These are phyloP conservation scores for Kryptolebias marmoratus DNA, from an alignment of 2,113 vertebrate species.

Conservation along the genomic window DNA sequence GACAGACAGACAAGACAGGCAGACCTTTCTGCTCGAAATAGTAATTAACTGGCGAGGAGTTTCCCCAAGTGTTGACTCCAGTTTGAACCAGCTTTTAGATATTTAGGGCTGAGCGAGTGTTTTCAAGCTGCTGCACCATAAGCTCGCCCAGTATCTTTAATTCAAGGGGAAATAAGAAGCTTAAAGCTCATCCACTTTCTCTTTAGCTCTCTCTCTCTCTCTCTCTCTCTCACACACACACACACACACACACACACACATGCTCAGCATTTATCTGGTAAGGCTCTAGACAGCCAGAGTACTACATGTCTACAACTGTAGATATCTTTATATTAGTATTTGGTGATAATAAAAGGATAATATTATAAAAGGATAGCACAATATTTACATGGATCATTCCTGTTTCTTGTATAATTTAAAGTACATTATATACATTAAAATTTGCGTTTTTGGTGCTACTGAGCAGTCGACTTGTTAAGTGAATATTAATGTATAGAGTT, in stretches of 20 bases:
- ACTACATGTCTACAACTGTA: not conserved
- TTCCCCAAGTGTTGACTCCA: conserved; percentile 21
- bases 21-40: conserved; percentile 18
- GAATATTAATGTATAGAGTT: no score
- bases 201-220: conserved; percentile 21
- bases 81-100: conserved; percentile 10
- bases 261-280: not conserved
- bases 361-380: no score
- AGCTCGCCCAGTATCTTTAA: conserved; percentile 52
- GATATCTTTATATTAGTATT: no score
- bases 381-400: no score
- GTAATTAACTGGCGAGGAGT: not conserved
- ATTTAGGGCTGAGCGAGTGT: conserved; percentile 40
- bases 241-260: conserved; percentile 9
- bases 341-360: no score
- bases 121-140: conserved; percentile 59
- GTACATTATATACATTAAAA: no score
- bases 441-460: no score
- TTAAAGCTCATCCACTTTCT: conserved; percentile 73
- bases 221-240: no score
- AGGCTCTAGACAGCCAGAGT: not conserved
- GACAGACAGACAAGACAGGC: conserved; percentile 4
- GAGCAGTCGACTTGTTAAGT: no score
- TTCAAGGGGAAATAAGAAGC: conserved; percentile 74
- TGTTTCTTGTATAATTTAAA: no score